Evolutionary conservation across 1,140 invertebrate species (phyloP).

Genomic region (Trichogramma pretiosum): DNA sequence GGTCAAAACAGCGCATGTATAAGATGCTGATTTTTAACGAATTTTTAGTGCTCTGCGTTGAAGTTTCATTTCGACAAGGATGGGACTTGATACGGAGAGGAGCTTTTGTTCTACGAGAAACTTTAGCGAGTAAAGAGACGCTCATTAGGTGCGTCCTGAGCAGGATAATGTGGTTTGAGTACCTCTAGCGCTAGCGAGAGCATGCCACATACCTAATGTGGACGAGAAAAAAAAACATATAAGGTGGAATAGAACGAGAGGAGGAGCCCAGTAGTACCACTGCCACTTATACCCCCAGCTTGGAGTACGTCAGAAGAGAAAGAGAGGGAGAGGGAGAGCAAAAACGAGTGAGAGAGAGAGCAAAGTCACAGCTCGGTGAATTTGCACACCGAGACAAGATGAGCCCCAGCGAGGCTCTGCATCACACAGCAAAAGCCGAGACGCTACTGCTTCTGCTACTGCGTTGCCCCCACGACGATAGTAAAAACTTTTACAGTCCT

Average conservation of each 20-base stretch:
- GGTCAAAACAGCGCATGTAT: too few species aligned
- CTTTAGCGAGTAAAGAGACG: constrained; percentile 34
- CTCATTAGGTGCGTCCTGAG: constrained; percentile 33
- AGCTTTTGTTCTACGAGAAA: too few species aligned
- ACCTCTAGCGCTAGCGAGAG: too few species aligned
- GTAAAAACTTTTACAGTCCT: constrained; percentile 48
- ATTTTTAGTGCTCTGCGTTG: too few species aligned
- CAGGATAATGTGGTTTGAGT: constrained; percentile 11
- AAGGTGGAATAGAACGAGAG: too few species aligned
- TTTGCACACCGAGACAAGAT: constrained; percentile 35
- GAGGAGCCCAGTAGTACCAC: too few species aligned
- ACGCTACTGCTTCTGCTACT: constrained; percentile 24
- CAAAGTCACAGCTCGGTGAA: constrained; percentile 35
- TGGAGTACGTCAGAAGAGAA: background rate
- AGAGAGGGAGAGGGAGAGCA: background rate
- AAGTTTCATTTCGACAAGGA: too few species aligned
- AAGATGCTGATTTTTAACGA: too few species aligned
- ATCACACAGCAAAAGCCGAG: constrained; percentile 38
- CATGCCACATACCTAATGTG: too few species aligned
- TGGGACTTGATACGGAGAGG: too few species aligned
- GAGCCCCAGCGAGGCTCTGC: constrained; percentile 39
- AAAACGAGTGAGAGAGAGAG: constrained; percentile 2
- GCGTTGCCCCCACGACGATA: constrained; percentile 43
- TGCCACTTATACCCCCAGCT: too few species aligned
- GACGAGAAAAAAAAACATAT: constrained; percentile 5